Conservation (phyloP, 2,888 invertebrate species). For the Rhogogaster chlorosoma region DNA sequence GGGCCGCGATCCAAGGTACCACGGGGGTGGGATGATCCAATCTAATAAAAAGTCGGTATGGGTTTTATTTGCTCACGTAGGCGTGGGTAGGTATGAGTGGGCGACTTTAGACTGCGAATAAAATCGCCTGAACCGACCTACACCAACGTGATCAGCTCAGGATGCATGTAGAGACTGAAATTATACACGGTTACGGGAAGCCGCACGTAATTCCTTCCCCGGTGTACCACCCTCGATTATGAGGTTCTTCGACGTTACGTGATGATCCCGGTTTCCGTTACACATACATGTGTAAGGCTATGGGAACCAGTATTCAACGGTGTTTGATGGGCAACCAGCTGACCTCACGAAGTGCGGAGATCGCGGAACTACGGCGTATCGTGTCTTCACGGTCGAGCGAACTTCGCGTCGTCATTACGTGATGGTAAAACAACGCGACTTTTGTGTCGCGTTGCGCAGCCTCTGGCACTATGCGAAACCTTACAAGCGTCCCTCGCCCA, state of each 20-base stretch:
- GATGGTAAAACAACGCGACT: not conserved
- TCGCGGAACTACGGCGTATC: conserved; percentile 26
- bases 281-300: not conserved
- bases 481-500: not conserved
- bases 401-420: conserved; percentile 7
- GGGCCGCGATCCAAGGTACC: not conserved
- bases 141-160: conserved; percentile 21
- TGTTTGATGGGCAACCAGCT: conserved; percentile 7
- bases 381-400: conserved; percentile 16
- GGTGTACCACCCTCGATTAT: conserved; percentile 13
- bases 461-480: conserved; percentile 4
- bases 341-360: conserved; percentile 22
- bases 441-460: not conserved
- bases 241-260: conserved; percentile 24
- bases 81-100: not conserved
- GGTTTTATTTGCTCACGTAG: not conserved
- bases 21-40: not conserved
- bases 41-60: not conserved
- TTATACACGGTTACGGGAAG: conserved; percentile 12
- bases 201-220: conserved; percentile 12
- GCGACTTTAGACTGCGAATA: not conserved
- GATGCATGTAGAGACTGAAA: not conserved
- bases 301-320: conserved; percentile 17
- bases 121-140: conserved; percentile 1
- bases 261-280: conserved; percentile 13